Base-by-base conservation (phyloP, 1,140 invertebrate genomes). In the Popillia japonica region DNA sequence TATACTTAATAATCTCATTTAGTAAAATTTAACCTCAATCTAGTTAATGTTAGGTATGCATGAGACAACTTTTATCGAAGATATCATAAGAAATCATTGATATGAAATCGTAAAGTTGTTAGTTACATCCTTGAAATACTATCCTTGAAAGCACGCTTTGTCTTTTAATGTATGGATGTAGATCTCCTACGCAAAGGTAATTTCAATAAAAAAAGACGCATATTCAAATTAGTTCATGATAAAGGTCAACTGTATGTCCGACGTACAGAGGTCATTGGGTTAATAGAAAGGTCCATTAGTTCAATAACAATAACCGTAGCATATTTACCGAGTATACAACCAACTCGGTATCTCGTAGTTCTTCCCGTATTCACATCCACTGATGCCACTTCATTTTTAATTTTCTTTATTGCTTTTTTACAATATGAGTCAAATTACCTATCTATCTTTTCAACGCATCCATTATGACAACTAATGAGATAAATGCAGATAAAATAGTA, bases 251-350 rank as follows among this genome's bases (percentile, higher is more conserved):
- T 55, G 48, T 55, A 55, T 55, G 11, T 14, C 17, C 48, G 14
- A 17, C 14, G 48, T 55, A n/a, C 48, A 6, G 48, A 55, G 48
- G 48, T 55, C 48, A 55, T 55, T 55, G 48, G 48, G 48, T 55
- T 55, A 55, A 55, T 55, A 55, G 48, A 55, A 55, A 55, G 48
- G 48, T 55, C 48, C 48, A 55, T 55, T 55, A 55, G 48, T 55
- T n/a, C 48, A 55, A 55, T 55, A 55, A 55, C 48, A 55, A 55
- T 55, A 55, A 55, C 48, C 48, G 48, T 55, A n/a, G 48, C 48
- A 55, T 55, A 55, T 55, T 55, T 55, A 55, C 48, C 14, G 48
- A 14, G 14, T n/a, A n/a, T n/a, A n/a, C n/a, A n/a, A n/a, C 48
- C n/a, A 55, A 14, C n/a, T 55, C n/a, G n/a, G 14, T 55, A 14